phyloP scores from a whole-genome alignment of 2,113 vertebrate species.

The Tetraodon nigroviridis region DNA sequence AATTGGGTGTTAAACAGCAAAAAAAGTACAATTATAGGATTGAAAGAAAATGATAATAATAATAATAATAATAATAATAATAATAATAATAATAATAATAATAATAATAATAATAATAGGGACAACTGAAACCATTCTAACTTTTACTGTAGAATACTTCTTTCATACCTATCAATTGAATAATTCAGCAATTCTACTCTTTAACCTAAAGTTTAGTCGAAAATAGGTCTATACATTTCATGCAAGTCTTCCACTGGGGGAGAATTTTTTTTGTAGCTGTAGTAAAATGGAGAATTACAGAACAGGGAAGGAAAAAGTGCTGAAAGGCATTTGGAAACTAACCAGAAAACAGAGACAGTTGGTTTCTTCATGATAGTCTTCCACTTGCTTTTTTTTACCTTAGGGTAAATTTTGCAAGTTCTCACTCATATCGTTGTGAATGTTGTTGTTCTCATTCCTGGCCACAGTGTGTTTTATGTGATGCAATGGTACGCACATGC shows the following conservation, averaged over 20 bases:
- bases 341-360: slow-evolving; percentile 4
- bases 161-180: slow-evolving; percentile 2
- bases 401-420: too few relatives aligned
- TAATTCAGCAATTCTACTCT: background rate
- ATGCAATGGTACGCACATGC: too few relatives aligned
- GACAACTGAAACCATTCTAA: too few relatives aligned
- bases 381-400: too few relatives aligned
- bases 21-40: background rate
- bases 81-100: too few relatives aligned
- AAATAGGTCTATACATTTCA: slow-evolving; percentile 10
- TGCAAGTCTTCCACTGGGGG: slow-evolving; percentile 5
- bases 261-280: background rate
- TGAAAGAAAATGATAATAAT: too few relatives aligned
- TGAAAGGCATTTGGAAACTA: slow-evolving; percentile 20
- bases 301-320: background rate
- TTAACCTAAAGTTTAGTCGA: slow-evolving; percentile 2
- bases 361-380: slow-evolving; percentile 10
- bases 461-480: too few relatives aligned
- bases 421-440: too few relatives aligned
- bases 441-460: too few relatives aligned
- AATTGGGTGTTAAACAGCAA: background rate
- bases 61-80: too few relatives aligned
- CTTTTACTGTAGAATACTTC: too few relatives aligned
- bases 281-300: slow-evolving; percentile 5
- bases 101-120: too few relatives aligned